These are phyloP conservation scores for Agrotis ipsilon DNA, from an alignment of 2,888 invertebrate species.

Conservation along the genomic window DNA sequence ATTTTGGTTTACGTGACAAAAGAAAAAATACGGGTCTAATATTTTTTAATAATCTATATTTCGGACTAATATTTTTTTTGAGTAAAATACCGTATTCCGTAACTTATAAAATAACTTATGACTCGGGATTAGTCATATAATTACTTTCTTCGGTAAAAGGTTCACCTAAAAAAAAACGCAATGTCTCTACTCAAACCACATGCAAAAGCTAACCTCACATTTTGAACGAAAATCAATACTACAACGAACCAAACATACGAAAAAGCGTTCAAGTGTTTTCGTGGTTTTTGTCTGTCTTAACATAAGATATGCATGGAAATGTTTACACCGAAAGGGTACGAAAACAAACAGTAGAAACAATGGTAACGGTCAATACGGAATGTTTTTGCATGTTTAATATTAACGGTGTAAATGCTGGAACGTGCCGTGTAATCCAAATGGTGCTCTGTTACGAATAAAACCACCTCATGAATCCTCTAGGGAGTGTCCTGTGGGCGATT, in stretches of 20 bases:
- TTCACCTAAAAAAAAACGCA: not conserved
- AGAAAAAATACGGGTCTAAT: too few species aligned
- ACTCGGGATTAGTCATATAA: too few species aligned
- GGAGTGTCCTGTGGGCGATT: conserved; percentile 7
- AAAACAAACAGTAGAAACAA: conserved; percentile 54
- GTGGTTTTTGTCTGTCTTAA: conserved; percentile 61
- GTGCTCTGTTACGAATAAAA: conserved; percentile 12
- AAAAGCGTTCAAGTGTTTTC: conserved; percentile 32
- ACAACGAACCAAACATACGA: conserved; percentile 37
- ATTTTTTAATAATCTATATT: too few species aligned
- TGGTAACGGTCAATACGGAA: conserved; percentile 57
- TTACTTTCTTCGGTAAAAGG: too few species aligned
- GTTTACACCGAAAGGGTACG: conserved; percentile 52
- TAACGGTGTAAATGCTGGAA: conserved; percentile 34
- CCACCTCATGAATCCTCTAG: conserved; percentile 2
- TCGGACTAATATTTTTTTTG: too few species aligned
- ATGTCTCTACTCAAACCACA: too few species aligned
- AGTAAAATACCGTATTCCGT: too few species aligned
- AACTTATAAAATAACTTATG: too few species aligned
- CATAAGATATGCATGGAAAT: conserved; percentile 61
- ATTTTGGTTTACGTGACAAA: too few species aligned
- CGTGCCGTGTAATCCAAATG: conserved; percentile 15
- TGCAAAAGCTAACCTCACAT: not conserved
- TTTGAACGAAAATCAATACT: conserved; percentile 46
- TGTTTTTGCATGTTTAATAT: conserved; percentile 60